Conservation (phyloP, 92 coral and sea anemone genomes). For the Epizoanthus scotinus region DNA sequence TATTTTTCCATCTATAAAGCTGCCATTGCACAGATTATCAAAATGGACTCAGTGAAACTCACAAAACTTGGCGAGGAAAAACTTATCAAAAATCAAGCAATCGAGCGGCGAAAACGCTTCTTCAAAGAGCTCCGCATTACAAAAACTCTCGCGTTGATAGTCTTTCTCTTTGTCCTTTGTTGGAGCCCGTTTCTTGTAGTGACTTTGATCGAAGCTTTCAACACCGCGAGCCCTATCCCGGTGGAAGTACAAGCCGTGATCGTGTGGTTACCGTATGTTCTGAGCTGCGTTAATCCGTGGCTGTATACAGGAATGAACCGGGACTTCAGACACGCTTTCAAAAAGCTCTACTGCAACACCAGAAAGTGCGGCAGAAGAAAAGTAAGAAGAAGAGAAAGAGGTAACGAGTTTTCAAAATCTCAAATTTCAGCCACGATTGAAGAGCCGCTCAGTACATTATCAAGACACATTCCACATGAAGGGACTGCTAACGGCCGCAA, state of each 20-base stretch:
- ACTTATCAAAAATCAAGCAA: conserved; percentile 35
- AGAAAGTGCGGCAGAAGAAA: conserved; percentile 16
- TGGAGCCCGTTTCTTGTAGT: conserved; percentile 81
- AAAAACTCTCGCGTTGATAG: conserved; percentile 74
- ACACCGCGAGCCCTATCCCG: conserved; percentile 42
- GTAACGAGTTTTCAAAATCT: conserved; percentile 34
- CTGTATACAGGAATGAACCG: conserved; percentile 85
- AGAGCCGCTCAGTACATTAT: conserved; percentile 14
- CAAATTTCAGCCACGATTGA: conserved; percentile 39
- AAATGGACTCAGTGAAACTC: conserved; percentile 62
- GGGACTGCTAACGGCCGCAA: background rate
- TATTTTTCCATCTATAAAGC: conserved; percentile 83
- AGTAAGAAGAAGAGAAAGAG: conserved; percentile 18
- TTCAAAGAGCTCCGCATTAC: conserved; percentile 84
- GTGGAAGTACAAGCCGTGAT: conserved; percentile 43
- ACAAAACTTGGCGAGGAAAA: conserved; percentile 25
- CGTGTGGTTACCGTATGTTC: conserved; percentile 68
- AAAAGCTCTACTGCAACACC: conserved; percentile 62
- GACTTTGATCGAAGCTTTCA: conserved; percentile 69
- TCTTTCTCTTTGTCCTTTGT: conserved; percentile 74
- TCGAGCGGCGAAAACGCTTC: conserved; percentile 78
- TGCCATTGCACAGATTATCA: conserved; percentile 76
- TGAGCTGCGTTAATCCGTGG: conserved; percentile 81
- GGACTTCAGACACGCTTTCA: conserved; percentile 81
- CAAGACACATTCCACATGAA: background rate